Conservation (phyloP, 1,140 invertebrate genomes). For the Trichonephila clavipes region DNA sequence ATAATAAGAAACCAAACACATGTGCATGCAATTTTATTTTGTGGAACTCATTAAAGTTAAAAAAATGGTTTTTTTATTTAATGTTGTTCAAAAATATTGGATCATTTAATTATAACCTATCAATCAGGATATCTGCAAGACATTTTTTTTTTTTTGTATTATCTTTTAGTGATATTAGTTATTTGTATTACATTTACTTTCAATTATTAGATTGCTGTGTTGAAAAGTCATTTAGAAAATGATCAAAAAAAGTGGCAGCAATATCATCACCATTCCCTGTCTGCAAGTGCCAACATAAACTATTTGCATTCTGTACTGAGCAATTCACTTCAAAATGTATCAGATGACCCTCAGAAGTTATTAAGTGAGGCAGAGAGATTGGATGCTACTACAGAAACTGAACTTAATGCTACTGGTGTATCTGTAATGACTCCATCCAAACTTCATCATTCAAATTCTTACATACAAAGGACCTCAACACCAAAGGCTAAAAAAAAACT, state of each 20-base stretch:
- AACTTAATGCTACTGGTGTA: constrained; percentile 20
- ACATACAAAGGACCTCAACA: constrained; percentile 46
- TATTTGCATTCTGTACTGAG: constrained; percentile 85
- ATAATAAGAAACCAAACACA: too few relatives aligned
- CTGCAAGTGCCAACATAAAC: constrained; percentile 47
- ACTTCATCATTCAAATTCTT: neutral
- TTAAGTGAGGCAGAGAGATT: constrained; percentile 92
- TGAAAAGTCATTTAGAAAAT: constrained; percentile 4
- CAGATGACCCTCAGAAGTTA: constrained; percentile 86
- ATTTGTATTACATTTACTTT: neutral
- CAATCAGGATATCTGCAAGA: too few relatives aligned
- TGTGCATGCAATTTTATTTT: too few relatives aligned
- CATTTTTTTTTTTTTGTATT: too few relatives aligned
- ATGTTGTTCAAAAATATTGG: too few relatives aligned
- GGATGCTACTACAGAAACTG: constrained; percentile 81
- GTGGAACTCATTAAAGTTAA: too few relatives aligned
- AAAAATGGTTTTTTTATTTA: too few relatives aligned
- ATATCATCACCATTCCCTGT: constrained; percentile 37
- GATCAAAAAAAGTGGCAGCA: constrained; percentile 57
- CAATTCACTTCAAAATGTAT: constrained; percentile 90
- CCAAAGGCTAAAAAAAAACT: constrained; percentile 53
- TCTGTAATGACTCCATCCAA: constrained; percentile 60
- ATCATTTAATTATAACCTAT: too few relatives aligned
- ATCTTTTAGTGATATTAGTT: too few relatives aligned
- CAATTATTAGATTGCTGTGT: constrained; percentile 26